These are phyloP conservation scores for Pomatostomus ruficeps DNA, from an alignment of 2,113 vertebrate species.

Conservation along the genomic window DNA sequence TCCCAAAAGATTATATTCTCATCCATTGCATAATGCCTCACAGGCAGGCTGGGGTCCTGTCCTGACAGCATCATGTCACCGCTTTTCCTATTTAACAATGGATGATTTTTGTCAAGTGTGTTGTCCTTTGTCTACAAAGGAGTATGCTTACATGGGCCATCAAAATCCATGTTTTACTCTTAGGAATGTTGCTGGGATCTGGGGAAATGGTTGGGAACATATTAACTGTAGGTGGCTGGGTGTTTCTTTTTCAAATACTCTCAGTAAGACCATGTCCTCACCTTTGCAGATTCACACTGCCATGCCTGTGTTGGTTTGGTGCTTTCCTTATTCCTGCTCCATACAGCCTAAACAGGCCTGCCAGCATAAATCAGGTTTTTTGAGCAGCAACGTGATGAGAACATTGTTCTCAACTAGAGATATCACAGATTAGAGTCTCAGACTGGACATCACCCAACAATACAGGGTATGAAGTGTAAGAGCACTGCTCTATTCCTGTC, in stretches of 20 bases:
- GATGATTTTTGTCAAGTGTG: not conserved
- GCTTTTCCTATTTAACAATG: not conserved
- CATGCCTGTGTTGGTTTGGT: not conserved
- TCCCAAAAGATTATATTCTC: not conserved
- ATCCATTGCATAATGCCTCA: fast-evolving
- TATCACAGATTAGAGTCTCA: not conserved
- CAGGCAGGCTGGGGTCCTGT: not conserved
- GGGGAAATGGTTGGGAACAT: not conserved
- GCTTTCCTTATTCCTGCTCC: not conserved
- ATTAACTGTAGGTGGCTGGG: not conserved
- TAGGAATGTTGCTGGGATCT: not conserved
- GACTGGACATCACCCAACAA: not conserved
- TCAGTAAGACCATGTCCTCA: not conserved
- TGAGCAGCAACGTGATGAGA: not conserved
- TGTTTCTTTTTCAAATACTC: not conserved
- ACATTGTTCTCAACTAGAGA: not conserved
- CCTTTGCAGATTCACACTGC: not conserved
- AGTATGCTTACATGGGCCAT: not conserved
- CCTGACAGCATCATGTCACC: not conserved
- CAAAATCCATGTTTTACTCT: not conserved
- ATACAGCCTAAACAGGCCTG: not conserved
- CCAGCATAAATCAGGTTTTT: not conserved
- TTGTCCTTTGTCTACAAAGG: not conserved
- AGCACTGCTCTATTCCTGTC: not conserved
- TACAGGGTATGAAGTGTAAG: not conserved